Conservation (phyloP, 2,888 invertebrate genomes). For the Himalopsyche anomala region DNA sequence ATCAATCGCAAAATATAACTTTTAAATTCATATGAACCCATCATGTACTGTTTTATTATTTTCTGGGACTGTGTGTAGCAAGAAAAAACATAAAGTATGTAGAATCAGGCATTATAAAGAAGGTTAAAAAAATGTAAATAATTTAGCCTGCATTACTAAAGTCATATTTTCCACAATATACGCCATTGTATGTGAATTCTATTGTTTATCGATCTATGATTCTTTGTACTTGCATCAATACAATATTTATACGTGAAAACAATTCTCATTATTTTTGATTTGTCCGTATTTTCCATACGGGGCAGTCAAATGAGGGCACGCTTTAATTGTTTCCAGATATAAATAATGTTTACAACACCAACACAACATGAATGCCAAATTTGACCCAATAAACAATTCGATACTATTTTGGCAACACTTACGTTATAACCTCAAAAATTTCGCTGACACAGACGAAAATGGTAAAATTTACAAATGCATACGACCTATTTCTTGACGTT, state of each 20-base stretch:
- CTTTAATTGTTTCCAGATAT: slow-evolving; percentile 27
- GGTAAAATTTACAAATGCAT: slow-evolving; percentile 6
- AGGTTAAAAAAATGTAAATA: too few species aligned
- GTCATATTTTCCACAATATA: too few species aligned
- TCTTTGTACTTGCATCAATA: background rate
- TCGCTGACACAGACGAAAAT: slow-evolving; percentile 25
- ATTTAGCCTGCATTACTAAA: too few species aligned
- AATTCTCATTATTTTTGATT: background rate
- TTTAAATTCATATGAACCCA: too few species aligned
- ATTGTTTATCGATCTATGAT: background rate
- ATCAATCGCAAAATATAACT: too few species aligned
- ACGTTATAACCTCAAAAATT: background rate
- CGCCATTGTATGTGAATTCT: background rate
- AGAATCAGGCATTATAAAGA: too few species aligned
- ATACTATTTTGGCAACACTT: background rate
- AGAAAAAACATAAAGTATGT: too few species aligned
- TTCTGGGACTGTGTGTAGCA: too few species aligned
- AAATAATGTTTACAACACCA: slow-evolving; percentile 22
- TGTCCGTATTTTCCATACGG: slow-evolving; percentile 30
- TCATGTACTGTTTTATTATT: too few species aligned
- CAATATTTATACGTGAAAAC: background rate
- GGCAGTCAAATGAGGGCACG: background rate
- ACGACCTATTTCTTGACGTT: background rate
- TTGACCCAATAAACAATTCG: slow-evolving; percentile 3
- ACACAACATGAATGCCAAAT: background rate